Conservation (phyloP, 2,113 vertebrate genomes). For the Lepisosteus osseus region DNA sequence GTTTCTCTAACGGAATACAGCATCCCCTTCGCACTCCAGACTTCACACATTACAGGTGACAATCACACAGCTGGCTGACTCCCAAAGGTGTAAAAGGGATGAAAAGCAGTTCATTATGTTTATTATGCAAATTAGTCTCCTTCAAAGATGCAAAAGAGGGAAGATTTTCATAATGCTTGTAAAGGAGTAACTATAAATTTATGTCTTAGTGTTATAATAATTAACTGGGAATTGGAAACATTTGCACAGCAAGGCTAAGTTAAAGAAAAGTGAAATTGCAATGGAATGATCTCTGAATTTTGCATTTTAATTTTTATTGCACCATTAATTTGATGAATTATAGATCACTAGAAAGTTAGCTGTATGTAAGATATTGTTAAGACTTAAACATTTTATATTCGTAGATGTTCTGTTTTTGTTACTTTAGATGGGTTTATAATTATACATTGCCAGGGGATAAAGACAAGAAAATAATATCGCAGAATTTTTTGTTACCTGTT, state of each 20-base stretch:
- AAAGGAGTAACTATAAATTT: constrained; percentile 38
- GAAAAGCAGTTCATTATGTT: constrained; percentile 39
- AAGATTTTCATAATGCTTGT: constrained; percentile 62
- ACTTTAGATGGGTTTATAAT: too few relatives aligned
- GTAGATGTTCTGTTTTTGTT: too few relatives aligned
- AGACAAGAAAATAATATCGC: too few relatives aligned
- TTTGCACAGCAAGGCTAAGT: constrained; percentile 4
- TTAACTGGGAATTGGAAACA: constrained; percentile 13
- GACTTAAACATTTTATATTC: too few relatives aligned
- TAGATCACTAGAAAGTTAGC: too few relatives aligned
- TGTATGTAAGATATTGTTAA: too few relatives aligned
- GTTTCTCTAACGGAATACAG: neutral
- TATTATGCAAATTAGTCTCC: constrained; percentile 57
- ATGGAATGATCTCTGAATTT: constrained; percentile 11
- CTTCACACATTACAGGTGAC: neutral
- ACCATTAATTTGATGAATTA: neutral
- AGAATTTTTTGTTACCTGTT: too few relatives aligned
- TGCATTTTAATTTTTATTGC: constrained; percentile 12
- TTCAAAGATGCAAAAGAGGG: constrained; percentile 47
- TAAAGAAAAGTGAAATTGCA: constrained; percentile 12
- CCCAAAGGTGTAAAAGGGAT: constrained; percentile 1
- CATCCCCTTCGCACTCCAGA: neutral
- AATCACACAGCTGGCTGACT: neutral
- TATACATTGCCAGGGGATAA: too few relatives aligned
- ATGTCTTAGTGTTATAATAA: constrained; percentile 12